These are phyloP conservation scores for Athrips mouffetella DNA, from an alignment of 2,888 invertebrate species.

Conservation along the genomic window DNA sequence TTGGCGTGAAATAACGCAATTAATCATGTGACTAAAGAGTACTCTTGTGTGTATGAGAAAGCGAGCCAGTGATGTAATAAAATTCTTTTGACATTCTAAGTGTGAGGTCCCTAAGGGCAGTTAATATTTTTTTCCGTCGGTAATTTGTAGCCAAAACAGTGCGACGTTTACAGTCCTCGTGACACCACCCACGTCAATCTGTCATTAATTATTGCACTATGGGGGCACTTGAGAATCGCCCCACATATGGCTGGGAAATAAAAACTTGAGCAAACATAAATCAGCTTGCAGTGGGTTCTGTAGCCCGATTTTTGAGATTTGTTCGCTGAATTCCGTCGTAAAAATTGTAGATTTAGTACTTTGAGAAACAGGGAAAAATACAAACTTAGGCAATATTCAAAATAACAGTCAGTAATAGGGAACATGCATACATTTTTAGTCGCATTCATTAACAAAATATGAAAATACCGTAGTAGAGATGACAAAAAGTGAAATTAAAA, in stretches of 20 bases:
- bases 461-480: too few species aligned
- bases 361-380: too few species aligned
- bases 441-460: too few species aligned
- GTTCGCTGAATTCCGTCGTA: background rate
- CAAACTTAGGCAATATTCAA: too few species aligned
- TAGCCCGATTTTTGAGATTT: background rate
- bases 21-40: background rate
- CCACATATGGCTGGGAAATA: slow-evolving; percentile 52
- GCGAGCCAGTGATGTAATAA: slow-evolving; percentile 48
- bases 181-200: slow-evolving; percentile 57
- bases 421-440: too few species aligned
- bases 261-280: slow-evolving; percentile 30
- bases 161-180: slow-evolving; percentile 48
- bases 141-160: slow-evolving; percentile 72
- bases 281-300: background rate
- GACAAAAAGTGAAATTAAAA: too few species aligned
- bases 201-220: slow-evolving; percentile 63
- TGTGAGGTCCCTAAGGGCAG: slow-evolving; percentile 66
- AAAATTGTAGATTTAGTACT: background rate
- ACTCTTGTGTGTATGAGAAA: background rate
- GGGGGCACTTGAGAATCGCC: slow-evolving; percentile 63
- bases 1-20: slow-evolving; percentile 5
- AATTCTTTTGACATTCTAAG: slow-evolving; percentile 57
- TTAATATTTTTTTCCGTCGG: slow-evolving; percentile 42
- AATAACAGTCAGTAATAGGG: too few species aligned